These are phyloP conservation scores for Triops cancriformis DNA, from an alignment of 1,140 invertebrate genomes.

Conservation along the genomic window DNA sequence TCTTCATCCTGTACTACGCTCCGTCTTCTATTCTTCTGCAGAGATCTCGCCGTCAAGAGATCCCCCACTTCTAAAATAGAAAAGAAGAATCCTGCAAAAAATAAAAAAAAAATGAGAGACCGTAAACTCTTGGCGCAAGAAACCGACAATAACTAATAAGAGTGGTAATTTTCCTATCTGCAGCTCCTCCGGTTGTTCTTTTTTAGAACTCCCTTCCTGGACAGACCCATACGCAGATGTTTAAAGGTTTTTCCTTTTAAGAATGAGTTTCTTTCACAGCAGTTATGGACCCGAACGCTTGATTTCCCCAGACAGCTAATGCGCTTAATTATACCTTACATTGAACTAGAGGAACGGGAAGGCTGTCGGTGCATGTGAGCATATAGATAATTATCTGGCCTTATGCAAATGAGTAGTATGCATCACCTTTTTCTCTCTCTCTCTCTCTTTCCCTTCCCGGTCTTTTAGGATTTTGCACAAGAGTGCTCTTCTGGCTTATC, in stretches of 20 bases:
- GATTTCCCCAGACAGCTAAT: constrained; percentile 12
- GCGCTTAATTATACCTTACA: constrained; percentile 14
- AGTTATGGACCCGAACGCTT: background rate
- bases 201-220: background rate
- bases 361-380: constrained; percentile 11
- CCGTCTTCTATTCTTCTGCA: no score
- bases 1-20: no score
- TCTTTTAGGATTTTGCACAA: background rate
- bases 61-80: no score
- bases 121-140: background rate
- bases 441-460: no score
- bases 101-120: background rate
- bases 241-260: constrained; percentile 4
- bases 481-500: background rate
- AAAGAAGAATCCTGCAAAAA: no score
- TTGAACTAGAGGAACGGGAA: constrained; percentile 5
- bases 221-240: background rate
- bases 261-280: constrained; percentile 10
- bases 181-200: background rate
- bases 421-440: background rate
- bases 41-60: no score
- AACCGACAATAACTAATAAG: constrained; percentile 11
- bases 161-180: constrained; percentile 14
- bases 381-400: constrained; percentile 1
- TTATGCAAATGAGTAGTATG: background rate